Evolutionary conservation across 2,888 invertebrate genomes (phyloP), one percentile per base, ranked within the genome.

Genomic region (Nemotelus pantherinus): DNA sequence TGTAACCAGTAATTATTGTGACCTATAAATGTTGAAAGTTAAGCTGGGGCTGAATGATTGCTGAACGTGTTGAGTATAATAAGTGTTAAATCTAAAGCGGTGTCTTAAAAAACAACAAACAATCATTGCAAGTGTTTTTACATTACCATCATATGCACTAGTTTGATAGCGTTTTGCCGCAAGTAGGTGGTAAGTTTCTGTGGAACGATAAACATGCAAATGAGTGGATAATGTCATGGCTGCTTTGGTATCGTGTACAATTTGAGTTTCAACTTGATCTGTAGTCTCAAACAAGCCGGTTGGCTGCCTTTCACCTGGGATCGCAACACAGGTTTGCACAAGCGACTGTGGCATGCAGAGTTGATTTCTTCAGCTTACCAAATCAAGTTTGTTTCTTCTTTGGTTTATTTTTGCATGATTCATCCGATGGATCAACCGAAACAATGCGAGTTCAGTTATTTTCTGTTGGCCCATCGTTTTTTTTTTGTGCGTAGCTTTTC

Each of bases 1-100:
- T 43, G n/a, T 72, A 72, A 72, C 71, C 68, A 53, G 68, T 68
- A 47, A 50, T 68, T 48, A 39, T n/a, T 65, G 68, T 68, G 68
- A 68, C 68, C 57, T 58, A 57, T 57, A 44, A 72, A 58, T 6
- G 45, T n/a, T 25, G 48, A n/a, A 41, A n/a, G 3, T 60, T 25
- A 25, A 25, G 25, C 25, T 25, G 0, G 25, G 25, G 25, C 25
- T 25, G 25, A 25, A 25, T 25, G 25, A 25, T 25, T 25, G 25
- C 25, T 25, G 25, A 25, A 25, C 25, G 25, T 25, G 25, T 25
- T 25, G 25, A 25, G 25, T 25, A 25, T 25, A 25, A 25, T 25
- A 25, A 25, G 1, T 25, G 25, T 25, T 25, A 25, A 25, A 25
- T 25, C 25, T 25, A 25, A 25, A 25, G 25, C 25, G 0, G 25